These are phyloP conservation scores for Drosophila mojavensis DNA, from an alignment of 1,140 invertebrate species.

Conservation along the genomic window DNA sequence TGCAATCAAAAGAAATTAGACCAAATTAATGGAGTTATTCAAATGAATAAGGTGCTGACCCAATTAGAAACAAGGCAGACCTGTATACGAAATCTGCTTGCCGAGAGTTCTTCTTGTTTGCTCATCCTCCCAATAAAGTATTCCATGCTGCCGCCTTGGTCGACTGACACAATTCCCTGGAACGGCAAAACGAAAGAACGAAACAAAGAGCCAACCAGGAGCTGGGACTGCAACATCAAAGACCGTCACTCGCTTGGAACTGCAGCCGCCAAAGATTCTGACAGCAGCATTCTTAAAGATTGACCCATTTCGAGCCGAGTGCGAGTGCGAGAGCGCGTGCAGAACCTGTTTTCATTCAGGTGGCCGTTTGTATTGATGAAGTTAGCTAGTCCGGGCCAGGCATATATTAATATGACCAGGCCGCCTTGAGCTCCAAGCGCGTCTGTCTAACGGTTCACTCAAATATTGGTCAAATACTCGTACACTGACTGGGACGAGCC, in stretches of 20 bases:
- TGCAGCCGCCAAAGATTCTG: conserved; percentile 40
- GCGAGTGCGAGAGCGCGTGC: conserved; percentile 27
- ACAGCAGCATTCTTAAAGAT: conserved; percentile 62
- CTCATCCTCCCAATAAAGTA: conserved; percentile 48
- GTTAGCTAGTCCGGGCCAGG: conserved; percentile 32
- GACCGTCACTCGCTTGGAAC: conserved; percentile 49
- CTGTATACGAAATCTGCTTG: background rate
- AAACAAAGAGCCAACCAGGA: conserved; percentile 3
- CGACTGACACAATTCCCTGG: conserved; percentile 58
- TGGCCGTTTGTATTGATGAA: conserved; percentile 57
- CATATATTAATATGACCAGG: conserved; percentile 72
- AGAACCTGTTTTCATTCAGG: conserved; percentile 68
- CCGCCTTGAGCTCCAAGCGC: conserved; percentile 47
- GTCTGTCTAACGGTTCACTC: conserved; percentile 62
- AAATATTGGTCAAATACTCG: conserved; percentile 69
- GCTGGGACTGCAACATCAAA: conserved; percentile 38
- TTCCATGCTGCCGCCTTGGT: conserved; percentile 36
- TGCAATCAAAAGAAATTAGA: background rate
- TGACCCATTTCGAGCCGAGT: conserved; percentile 66
- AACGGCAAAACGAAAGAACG: conserved; percentile 18
- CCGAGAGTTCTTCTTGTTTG: conserved; percentile 13
- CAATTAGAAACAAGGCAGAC: conserved; percentile 19
- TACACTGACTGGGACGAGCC: conserved; percentile 23
- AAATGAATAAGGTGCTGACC: conserved; percentile 5
- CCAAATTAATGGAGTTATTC: background rate